Conservation (phyloP, 2,888 invertebrate genomes). For the Iselma pallidipennis region DNA sequence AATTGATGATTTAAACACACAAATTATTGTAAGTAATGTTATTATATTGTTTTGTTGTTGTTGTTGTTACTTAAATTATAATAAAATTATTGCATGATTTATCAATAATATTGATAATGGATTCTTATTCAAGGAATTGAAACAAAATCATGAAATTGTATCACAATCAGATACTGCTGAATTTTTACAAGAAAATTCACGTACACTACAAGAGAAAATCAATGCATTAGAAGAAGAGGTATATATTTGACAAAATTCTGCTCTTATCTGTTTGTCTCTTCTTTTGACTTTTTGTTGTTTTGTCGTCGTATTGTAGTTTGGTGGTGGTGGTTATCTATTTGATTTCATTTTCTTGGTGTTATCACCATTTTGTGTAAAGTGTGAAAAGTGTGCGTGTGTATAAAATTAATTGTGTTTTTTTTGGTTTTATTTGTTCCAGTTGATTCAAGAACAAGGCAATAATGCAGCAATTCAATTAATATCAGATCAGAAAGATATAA, state of each 20-base stretch:
- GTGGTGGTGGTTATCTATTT: too few relatives aligned
- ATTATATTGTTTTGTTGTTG: background rate
- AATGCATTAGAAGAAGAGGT: conserved; percentile 38
- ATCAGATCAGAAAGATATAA: conserved; percentile 40
- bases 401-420: background rate
- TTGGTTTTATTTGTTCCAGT: conserved; percentile 27
- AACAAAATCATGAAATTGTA: conserved; percentile 34
- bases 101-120: conserved; percentile 11
- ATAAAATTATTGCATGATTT: background rate
- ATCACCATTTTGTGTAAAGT: conserved; percentile 7
- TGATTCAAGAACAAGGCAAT: conserved; percentile 37
- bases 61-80: background rate
- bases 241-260: conserved; percentile 9
- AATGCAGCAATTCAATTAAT: conserved; percentile 39
- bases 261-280: background rate
- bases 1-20: conserved; percentile 51
- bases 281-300: conserved; percentile 7
- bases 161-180: conserved; percentile 34
- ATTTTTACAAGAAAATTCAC: conserved; percentile 23
- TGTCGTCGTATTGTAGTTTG: too few relatives aligned
- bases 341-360: conserved; percentile 5
- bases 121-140: conserved; percentile 33
- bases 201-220: conserved; percentile 33
- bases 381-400: background rate
- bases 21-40: conserved; percentile 46